Evolutionary conservation across 92 coral and sea anemone species (phyloP).

Genomic region (Umimayanthus kanabou): DNA sequence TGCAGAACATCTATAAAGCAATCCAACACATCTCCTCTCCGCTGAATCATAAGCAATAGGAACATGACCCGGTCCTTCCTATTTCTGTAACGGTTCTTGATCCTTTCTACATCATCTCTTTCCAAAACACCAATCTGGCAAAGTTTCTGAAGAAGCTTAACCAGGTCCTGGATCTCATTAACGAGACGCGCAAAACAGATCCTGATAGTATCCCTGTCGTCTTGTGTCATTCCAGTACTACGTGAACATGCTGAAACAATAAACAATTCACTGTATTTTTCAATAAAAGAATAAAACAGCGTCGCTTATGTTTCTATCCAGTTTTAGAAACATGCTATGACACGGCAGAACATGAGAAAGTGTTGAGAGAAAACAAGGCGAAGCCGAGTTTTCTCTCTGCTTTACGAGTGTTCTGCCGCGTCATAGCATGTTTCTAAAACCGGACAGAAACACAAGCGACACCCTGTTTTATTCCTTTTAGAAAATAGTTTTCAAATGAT

Average conservation of each 20-base stretch:
- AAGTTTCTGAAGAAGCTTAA: neutral
- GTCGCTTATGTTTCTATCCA: no score
- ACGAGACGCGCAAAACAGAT: neutral
- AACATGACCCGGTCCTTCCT: neutral
- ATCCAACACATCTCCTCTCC: constrained; percentile 5
- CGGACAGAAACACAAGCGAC: no score
- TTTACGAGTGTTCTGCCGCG: no score
- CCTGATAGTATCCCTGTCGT: neutral
- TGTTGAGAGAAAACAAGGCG: no score
- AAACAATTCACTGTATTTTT: neutral
- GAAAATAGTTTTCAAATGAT: no score
- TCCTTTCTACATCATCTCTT: neutral
- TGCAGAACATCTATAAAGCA: neutral
- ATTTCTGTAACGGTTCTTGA: neutral
- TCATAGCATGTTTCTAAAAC: no score
- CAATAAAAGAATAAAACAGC: no score
- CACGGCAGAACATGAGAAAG: no score
- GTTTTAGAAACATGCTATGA: no score
- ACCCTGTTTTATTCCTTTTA: no score
- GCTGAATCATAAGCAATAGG: neutral
- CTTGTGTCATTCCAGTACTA: neutral
- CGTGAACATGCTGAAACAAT: neutral
- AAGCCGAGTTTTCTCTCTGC: no score
- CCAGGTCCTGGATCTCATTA: neutral
- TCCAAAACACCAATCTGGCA: neutral